Percentiles rank a stretch among this genome's conserved stretches.
phyloP scores from a whole-genome alignment of 2,888 invertebrate species.

The Sarcophaga variegata region DNA sequence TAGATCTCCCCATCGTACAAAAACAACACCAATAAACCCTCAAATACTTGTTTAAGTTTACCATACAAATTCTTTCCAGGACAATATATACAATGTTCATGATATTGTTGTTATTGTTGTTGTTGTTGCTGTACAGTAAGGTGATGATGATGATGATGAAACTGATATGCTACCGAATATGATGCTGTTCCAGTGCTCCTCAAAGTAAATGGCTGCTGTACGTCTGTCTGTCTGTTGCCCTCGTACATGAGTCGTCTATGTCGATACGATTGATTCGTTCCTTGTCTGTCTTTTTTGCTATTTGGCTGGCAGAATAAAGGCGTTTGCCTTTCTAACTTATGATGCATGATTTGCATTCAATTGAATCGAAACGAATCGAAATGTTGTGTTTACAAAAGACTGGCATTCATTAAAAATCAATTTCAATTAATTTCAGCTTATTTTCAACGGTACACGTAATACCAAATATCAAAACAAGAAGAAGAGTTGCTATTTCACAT shows the following conservation, averaged over 20 bases:
- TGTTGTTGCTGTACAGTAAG: conserved; percentile 4
- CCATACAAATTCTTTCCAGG: conserved; percentile 38
- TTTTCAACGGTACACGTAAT: conserved; percentile 17
- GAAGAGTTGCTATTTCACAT: neutral
- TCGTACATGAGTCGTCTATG: neutral
- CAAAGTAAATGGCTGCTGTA: neutral
- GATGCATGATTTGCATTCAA: neutral
- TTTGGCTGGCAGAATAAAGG: neutral
- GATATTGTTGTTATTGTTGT: neutral
- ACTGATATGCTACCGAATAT: neutral
- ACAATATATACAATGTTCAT: neutral
- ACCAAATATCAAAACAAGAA: too few species aligned
- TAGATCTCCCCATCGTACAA: neutral
- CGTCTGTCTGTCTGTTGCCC: neutral
- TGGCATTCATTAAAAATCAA: conserved; percentile 67
- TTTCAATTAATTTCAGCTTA: conserved; percentile 64
- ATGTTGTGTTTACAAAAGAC: conserved; percentile 48
- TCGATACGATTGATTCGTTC: neutral
- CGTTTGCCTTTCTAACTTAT: neutral
- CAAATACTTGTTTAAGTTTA: conserved; percentile 34
- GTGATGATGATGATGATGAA: conserved; percentile 16
- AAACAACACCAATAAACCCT: neutral
- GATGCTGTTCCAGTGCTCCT: neutral
- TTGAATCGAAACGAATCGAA: conserved; percentile 19
- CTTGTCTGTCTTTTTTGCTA: neutral